phyloP scores from a whole-genome alignment of 2,797 vertebrate species.

The Karalla daura region DNA sequence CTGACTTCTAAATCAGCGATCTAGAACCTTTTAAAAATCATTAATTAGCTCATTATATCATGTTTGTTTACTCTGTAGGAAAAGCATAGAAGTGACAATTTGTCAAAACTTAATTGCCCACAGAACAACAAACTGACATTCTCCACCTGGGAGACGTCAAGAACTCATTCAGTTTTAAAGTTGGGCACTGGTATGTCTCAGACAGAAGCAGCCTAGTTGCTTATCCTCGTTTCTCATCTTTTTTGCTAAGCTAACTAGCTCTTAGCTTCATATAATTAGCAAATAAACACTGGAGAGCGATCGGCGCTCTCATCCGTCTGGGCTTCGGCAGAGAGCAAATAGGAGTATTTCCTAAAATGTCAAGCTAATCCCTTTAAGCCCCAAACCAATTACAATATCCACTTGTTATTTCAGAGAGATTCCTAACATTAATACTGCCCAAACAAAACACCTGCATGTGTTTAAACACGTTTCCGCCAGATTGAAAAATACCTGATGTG shows the following conservation, averaged over 20 bases:
- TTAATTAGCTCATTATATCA: background rate
- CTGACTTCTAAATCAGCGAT: background rate
- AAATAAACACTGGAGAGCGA: background rate
- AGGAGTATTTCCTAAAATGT: background rate
- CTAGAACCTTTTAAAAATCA: background rate
- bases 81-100: background rate
- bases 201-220: background rate
- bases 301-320: no score
- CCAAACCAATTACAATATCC: background rate
- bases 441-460: background rate
- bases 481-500: slow-evolving; percentile 3
- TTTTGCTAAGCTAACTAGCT: background rate
- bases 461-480: background rate
- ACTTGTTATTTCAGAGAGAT: background rate
- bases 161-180: background rate
- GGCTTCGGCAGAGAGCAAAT: background rate
- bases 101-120: background rate
- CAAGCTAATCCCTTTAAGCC: background rate
- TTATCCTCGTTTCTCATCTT: background rate
- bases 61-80: background rate
- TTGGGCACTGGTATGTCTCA: background rate
- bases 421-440: background rate
- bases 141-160: no score
- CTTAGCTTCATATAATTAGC: background rate
- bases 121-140: background rate